Conservation (phyloP, 2,888 invertebrate species). For the Sminthurinus aureus region DNA sequence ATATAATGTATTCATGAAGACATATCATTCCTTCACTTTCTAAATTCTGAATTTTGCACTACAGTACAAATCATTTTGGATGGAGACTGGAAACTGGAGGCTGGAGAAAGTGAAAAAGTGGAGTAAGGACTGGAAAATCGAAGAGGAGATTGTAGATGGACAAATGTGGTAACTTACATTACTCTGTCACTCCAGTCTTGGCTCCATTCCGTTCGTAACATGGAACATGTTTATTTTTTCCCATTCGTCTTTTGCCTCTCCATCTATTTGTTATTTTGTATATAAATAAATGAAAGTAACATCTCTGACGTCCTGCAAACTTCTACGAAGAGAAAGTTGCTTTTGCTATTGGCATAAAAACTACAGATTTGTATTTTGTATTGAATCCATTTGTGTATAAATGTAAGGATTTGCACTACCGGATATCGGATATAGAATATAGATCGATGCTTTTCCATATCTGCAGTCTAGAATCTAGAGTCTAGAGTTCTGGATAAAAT, state of each 20-base stretch:
- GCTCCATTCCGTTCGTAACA: constrained; percentile 3
- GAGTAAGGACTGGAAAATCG: background rate
- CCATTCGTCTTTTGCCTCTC: too few species aligned
- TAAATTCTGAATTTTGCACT: background rate
- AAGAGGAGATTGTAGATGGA: too few species aligned
- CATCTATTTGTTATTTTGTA: too few species aligned
- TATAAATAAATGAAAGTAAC: background rate
- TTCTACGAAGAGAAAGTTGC: constrained; percentile 13
- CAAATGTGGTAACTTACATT: constrained; percentile 16
- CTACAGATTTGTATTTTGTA: background rate
- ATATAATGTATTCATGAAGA: too few species aligned
- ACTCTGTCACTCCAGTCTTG: constrained; percentile 21
- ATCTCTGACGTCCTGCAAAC: background rate
- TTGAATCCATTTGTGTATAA: background rate
- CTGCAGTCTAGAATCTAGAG: too few species aligned
- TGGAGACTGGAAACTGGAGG: background rate
- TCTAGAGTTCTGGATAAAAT: background rate
- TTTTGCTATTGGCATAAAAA: constrained; percentile 19
- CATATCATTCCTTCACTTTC: too few species aligned
- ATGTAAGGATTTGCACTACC: background rate
- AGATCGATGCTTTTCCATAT: too few species aligned
- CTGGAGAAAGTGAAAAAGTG: background rate
- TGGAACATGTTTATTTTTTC: background rate
- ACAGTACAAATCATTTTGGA: background rate
- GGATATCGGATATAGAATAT: too few species aligned